These are phyloP conservation scores for Drosophila tanythrix DNA, from an alignment of 2,888 invertebrate genomes.

Conservation along the genomic window DNA sequence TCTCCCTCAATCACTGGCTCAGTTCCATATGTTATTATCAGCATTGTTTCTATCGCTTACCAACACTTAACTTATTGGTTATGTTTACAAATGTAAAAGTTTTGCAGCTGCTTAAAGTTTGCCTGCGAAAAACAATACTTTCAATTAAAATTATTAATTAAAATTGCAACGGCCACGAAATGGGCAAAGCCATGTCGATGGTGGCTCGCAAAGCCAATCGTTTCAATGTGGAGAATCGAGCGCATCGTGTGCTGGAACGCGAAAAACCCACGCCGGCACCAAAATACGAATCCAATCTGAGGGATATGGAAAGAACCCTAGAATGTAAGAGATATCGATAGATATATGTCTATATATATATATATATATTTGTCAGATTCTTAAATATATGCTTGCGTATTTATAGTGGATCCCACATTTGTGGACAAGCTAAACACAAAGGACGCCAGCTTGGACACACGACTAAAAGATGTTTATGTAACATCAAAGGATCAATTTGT, in stretches of 20 bases:
- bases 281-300: conserved; percentile 87
- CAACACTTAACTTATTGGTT: conserved; percentile 65
- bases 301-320: conserved; percentile 88
- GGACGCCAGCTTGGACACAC: conserved; percentile 87
- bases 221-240: conserved; percentile 91
- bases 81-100: conserved; percentile 58
- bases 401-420: conserved; percentile 87
- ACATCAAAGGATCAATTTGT: conserved; percentile 87
- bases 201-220: conserved; percentile 87
- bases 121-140: conserved; percentile 9
- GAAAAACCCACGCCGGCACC: conserved; percentile 90
- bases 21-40: neutral
- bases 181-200: conserved; percentile 89
- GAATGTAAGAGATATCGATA: conserved; percentile 82
- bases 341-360: too few relatives aligned
- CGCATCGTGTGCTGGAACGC: conserved; percentile 89
- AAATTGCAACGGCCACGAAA: conserved; percentile 71
- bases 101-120: conserved; percentile 14
- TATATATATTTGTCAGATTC: neutral
- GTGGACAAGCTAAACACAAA: conserved; percentile 88
- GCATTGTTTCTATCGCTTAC: conserved; percentile 7
- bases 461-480: conserved; percentile 91
- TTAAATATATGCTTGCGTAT: neutral
- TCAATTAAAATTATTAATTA: conserved; percentile 41
- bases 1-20: neutral